These are phyloP conservation scores for Belonocnema kinseyi DNA, from an alignment of 1,140 invertebrate species.

Conservation along the genomic window DNA sequence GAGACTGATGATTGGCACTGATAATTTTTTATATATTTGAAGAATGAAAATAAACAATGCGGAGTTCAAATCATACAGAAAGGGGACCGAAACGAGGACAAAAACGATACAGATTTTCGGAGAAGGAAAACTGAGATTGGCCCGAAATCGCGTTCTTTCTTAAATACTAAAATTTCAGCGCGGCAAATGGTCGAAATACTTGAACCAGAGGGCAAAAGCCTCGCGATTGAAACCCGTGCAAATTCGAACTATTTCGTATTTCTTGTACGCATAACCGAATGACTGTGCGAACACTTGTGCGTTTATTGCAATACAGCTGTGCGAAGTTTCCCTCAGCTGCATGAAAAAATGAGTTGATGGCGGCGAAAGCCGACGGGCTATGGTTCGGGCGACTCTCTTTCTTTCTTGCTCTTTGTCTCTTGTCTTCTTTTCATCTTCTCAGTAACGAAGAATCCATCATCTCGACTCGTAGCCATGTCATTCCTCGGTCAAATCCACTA, in stretches of 20 bases:
- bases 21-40: no score
- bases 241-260: slow-evolving; percentile 16
- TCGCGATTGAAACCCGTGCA: not conserved
- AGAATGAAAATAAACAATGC: no score
- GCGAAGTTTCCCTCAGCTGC: slow-evolving; percentile 16
- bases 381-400: slow-evolving; percentile 54
- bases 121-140: not conserved
- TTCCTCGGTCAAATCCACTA: slow-evolving; percentile 26
- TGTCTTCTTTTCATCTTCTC: slow-evolving; percentile 29
- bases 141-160: not conserved
- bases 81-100: not conserved
- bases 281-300: not conserved
- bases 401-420: slow-evolving; percentile 25
- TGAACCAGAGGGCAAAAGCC: not conserved
- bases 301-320: slow-evolving; percentile 4
- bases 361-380: slow-evolving; percentile 60
- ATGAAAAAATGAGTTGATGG: slow-evolving; percentile 35
- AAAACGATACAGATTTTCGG: not conserved
- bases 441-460: slow-evolving; percentile 34
- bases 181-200: not conserved
- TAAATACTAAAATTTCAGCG: not conserved
- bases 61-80: not conserved
- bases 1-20: no score
- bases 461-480: slow-evolving; percentile 25
- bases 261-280: slow-evolving; percentile 13